Conservation (phyloP, 2,888 invertebrate species). For the Diaprepes abbreviatus region DNA sequence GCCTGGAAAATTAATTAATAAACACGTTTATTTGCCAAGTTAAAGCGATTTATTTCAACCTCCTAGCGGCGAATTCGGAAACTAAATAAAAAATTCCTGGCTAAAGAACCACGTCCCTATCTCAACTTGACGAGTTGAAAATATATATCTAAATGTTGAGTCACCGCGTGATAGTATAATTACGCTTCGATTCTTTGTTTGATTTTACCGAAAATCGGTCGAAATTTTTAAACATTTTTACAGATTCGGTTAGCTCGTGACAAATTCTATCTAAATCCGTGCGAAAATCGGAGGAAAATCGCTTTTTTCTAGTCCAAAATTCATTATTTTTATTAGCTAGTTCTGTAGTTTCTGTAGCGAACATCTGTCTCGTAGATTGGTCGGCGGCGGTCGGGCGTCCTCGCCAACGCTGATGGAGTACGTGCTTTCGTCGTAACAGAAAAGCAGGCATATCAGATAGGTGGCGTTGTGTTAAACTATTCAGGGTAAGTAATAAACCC, state of each 20-base stretch:
- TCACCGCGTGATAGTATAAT: conserved; percentile 54
- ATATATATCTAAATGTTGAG: conserved; percentile 63
- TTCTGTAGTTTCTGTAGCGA: conserved; percentile 62
- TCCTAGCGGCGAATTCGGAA: conserved; percentile 62
- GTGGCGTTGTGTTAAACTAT: conserved; percentile 66
- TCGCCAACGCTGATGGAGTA: conserved; percentile 64
- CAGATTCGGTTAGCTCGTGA: conserved; percentile 55
- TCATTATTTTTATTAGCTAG: conserved; percentile 61
- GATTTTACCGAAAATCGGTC: conserved; percentile 51
- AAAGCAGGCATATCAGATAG: conserved; percentile 65
- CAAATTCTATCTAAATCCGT: conserved; percentile 54
- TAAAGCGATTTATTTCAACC: conserved; percentile 49
- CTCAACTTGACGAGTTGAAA: conserved; percentile 65
- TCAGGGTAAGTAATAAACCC: conserved; percentile 68
- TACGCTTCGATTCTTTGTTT: conserved; percentile 50
- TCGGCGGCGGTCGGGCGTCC: conserved; percentile 61
- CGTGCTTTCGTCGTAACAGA: conserved; percentile 67
- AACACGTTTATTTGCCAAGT: conserved; percentile 59
- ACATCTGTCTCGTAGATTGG: conserved; percentile 61
- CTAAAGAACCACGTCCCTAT: conserved; percentile 66
- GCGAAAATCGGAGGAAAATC: conserved; percentile 56
- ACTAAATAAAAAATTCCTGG: conserved; percentile 65
- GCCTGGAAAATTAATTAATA: conserved; percentile 65
- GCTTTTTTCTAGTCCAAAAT: conserved; percentile 55
- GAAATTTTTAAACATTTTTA: conserved; percentile 60